Percentiles rank a stretch among this genome's conserved stretches.
Evolutionary conservation across 2,113 vertebrate genomes (phyloP).

Genomic region (Athene cunicularia): DNA sequence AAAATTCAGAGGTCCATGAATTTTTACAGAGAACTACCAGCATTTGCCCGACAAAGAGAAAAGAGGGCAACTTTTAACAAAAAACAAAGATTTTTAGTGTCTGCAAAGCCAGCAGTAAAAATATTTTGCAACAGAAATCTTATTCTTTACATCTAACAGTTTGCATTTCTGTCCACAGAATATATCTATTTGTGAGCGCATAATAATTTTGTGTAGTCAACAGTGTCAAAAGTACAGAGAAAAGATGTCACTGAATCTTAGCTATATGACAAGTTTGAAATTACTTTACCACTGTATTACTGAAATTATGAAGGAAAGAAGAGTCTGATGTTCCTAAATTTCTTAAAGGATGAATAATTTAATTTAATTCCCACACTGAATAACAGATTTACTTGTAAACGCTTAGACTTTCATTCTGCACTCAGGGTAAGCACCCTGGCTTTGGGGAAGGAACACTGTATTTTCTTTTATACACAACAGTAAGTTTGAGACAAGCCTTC

Average conservation of each 20-base stretch:
- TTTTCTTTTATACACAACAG: conserved; percentile 35
- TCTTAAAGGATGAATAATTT: conserved; percentile 66
- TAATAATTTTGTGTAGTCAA: not conserved
- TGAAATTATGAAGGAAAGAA: conserved; percentile 1
- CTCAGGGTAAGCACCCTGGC: conserved; percentile 16
- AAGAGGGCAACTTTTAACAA: not conserved
- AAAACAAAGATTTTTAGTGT: not conserved
- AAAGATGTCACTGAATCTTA: not conserved
- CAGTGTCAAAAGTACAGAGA: not conserved
- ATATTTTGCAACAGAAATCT: not conserved
- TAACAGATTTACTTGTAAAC: conserved; percentile 64
- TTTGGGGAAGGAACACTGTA: not conserved
- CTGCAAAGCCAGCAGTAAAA: not conserved
- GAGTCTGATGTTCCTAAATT: conserved; percentile 16
- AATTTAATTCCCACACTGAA: conserved; percentile 17
- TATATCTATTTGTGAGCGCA: not conserved
- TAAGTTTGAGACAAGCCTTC: conserved; percentile 37
- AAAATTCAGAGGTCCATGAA: not conserved
- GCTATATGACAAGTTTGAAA: not conserved
- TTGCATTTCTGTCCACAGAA: not conserved
- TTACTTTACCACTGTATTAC: not conserved
- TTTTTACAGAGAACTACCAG: not conserved
- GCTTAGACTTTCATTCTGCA: conserved; percentile 19
- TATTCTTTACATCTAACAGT: not conserved
- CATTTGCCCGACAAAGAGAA: not conserved